Evolutionary conservation across 2,888 invertebrate species (phyloP).

Genomic region (Aporophyla nigra): DNA sequence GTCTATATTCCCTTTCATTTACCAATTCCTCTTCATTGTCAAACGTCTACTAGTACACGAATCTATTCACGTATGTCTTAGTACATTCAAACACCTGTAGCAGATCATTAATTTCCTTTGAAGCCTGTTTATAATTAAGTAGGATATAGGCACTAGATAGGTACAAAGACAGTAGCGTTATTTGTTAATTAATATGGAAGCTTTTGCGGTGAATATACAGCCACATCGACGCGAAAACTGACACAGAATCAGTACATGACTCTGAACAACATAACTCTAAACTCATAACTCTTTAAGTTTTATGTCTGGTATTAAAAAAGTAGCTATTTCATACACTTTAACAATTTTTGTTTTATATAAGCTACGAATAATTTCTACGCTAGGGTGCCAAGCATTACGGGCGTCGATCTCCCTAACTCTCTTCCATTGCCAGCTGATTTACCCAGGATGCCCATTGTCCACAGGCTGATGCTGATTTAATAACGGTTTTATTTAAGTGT

Average conservation of each 20-base stretch:
- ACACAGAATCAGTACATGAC: no score
- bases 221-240: not conserved
- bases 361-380: no score
- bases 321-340: no score
- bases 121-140: not conserved
- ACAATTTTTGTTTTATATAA: no score
- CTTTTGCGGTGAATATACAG: not conserved
- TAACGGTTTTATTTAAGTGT: no score
- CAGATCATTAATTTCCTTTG: slow-evolving; percentile 27
- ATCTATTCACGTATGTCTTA: slow-evolving; percentile 14
- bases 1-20: slow-evolving; percentile 25
- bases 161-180: not conserved
- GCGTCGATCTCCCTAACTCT: no score
- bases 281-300: no score
- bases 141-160: not conserved
- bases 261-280: no score
- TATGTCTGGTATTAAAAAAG: no score
- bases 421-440: not conserved
- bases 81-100: slow-evolving; percentile 19
- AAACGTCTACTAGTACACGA: slow-evolving; percentile 33
- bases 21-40: slow-evolving; percentile 13
- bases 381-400: no score
- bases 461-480: no score
- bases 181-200: not conserved
- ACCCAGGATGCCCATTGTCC: not conserved